A percentile compares a stretch with the other conserved stretches of the same genome.
Evolutionary conservation across 1,140 invertebrate genomes (phyloP).

Genomic region (Drosophila sproati): DNA sequence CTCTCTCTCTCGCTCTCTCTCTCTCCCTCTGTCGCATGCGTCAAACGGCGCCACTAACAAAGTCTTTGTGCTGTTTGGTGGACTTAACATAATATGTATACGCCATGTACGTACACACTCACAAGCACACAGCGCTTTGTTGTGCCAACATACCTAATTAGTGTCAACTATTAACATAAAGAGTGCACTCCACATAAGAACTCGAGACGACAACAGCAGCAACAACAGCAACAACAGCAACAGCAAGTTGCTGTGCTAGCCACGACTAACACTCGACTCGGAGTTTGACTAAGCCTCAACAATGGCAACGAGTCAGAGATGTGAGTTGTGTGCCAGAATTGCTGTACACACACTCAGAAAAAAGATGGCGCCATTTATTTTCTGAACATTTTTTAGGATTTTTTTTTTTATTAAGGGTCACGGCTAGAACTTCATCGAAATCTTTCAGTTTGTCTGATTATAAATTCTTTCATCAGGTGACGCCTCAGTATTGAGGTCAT

Average conservation of each 20-base stretch:
- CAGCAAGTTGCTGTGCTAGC: conserved; percentile 52
- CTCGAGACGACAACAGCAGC: conserved; percentile 68
- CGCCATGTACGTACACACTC: conserved; percentile 30
- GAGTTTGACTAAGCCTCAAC: conserved; percentile 73
- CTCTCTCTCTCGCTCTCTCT: neutral
- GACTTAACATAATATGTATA: conserved; percentile 55
- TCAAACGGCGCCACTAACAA: conserved; percentile 61
- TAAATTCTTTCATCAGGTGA: too few relatives aligned
- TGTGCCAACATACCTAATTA: conserved; percentile 81
- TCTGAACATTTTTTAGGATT: too few relatives aligned
- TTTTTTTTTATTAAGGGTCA: too few relatives aligned
- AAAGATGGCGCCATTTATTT: conserved; percentile 29
- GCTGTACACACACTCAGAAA: conserved; percentile 27
- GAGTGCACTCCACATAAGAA: conserved; percentile 80
- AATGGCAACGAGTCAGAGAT: conserved; percentile 44
- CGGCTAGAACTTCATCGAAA: too few relatives aligned
- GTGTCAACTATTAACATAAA: conserved; percentile 83
- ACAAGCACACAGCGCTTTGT: conserved; percentile 59
- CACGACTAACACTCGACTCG: conserved; percentile 76
- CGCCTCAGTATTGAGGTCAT: too few relatives aligned
- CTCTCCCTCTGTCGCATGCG: neutral
- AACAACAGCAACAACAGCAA: conserved; percentile 35
- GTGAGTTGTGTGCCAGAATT: conserved; percentile 62
- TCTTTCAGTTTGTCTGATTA: too few relatives aligned
- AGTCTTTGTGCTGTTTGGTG: conserved; percentile 65